phyloP scores from a whole-genome alignment of 2,113 vertebrate genomes.

The Mesocricetus auratus region DNA sequence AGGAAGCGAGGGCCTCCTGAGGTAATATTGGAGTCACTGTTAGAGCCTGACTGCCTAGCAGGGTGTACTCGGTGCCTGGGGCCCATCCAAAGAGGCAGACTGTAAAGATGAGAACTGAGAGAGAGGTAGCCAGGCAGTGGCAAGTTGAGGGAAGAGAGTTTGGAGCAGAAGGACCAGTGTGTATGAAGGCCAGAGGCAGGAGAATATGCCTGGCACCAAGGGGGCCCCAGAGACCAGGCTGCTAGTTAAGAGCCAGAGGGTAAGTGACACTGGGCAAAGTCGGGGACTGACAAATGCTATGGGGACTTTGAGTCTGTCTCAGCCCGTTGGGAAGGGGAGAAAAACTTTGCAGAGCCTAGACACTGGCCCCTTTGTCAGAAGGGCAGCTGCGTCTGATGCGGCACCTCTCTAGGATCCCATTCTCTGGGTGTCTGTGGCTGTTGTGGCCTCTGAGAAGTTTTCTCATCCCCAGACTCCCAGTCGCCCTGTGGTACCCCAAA shows the following conservation, averaged over 20 bases:
- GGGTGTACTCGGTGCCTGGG: accelerated
- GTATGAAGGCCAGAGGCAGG: background rate
- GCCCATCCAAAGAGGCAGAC: background rate
- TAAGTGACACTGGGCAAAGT: background rate
- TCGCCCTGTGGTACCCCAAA: background rate
- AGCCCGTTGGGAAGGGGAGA: background rate
- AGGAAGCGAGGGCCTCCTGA: background rate
- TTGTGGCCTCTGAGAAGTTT: background rate
- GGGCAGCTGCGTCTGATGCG: background rate
- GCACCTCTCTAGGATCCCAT: background rate
- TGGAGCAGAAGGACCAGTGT: background rate
- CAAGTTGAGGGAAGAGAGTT: background rate
- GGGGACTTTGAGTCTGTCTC: background rate
- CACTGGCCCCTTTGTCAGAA: background rate
- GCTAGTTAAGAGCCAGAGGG: background rate
- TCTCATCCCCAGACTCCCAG: background rate
- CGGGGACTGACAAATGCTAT: background rate
- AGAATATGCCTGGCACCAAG: background rate
- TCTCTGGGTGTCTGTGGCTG: background rate
- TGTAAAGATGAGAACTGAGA: background rate
- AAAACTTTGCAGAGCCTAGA: too few relatives aligned
- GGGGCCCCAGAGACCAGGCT: background rate
- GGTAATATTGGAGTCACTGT: background rate
- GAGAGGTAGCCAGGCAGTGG: too few relatives aligned
- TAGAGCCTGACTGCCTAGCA: background rate